phyloP scores from a whole-genome alignment of 1,140 invertebrate species.

The Drosophila micromelanica region DNA sequence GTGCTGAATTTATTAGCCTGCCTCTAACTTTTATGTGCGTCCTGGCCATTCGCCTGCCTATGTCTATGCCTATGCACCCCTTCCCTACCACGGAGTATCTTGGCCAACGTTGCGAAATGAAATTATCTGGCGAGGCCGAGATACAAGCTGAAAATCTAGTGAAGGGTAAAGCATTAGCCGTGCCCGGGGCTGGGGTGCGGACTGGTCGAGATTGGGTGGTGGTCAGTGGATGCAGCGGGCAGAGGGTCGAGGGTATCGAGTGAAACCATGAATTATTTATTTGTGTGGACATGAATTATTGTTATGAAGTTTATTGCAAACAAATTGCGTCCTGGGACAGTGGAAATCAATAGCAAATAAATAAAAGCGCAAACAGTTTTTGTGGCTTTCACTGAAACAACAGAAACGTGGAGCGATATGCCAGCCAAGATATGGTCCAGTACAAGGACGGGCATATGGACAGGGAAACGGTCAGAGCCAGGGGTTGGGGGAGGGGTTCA shows the following conservation, averaged over 20 bases:
- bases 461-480: neutral
- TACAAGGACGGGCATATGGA: slow-evolving; percentile 1
- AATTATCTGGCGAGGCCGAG: slow-evolving; percentile 61
- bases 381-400: slow-evolving; percentile 76
- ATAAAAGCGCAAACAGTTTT: slow-evolving; percentile 83
- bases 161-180: slow-evolving; percentile 41
- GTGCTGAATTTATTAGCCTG: slow-evolving; percentile 63
- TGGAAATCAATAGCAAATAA: slow-evolving; percentile 84
- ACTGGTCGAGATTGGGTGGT: slow-evolving; percentile 1
- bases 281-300: slow-evolving; percentile 83
- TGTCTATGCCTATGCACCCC: neutral
- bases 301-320: slow-evolving; percentile 84
- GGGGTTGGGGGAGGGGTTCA: slow-evolving; percentile 3
- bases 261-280: slow-evolving; percentile 80
- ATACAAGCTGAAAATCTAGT: slow-evolving; percentile 26
- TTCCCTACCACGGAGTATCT: neutral
- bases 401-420: slow-evolving; percentile 45
- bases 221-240: slow-evolving; percentile 29
- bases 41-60: slow-evolving; percentile 7
- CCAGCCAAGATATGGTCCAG: slow-evolving; percentile 40
- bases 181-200: slow-evolving; percentile 4
- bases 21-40: slow-evolving; percentile 51
- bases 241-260: slow-evolving; percentile 24
- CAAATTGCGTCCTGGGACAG: slow-evolving; percentile 82
- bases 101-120: slow-evolving; percentile 38